These are phyloP conservation scores for Acromyrmex heyeri DNA, from an alignment of 1,140 invertebrate species.

Conservation along the genomic window DNA sequence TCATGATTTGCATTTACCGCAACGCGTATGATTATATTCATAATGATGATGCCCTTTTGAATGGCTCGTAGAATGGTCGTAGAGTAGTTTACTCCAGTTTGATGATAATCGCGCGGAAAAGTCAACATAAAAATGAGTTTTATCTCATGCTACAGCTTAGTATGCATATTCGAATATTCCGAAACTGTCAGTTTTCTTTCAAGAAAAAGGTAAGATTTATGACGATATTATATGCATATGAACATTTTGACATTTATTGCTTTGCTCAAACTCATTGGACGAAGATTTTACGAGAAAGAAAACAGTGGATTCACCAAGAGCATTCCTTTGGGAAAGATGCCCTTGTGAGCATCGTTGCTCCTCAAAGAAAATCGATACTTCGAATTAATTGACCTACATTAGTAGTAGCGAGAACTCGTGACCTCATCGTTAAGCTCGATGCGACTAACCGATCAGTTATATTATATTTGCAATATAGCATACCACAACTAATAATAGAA, in stretches of 20 bases:
- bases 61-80: background rate
- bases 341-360: slow-evolving; percentile 49
- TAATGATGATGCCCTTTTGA: slow-evolving; percentile 4
- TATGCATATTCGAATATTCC: background rate
- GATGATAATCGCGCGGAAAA: background rate
- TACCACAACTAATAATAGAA: slow-evolving; percentile 1
- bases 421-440: slow-evolving; percentile 39
- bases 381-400: slow-evolving; percentile 72
- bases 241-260: background rate
- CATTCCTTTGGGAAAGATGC: slow-evolving; percentile 26
- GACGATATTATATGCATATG: background rate
- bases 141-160: background rate
- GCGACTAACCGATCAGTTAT: slow-evolving; percentile 16
- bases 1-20: slow-evolving; percentile 11
- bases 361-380: slow-evolving; percentile 65
- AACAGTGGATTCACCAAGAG: background rate
- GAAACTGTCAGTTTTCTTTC: background rate
- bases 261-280: background rate
- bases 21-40: background rate
- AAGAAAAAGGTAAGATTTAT: background rate
- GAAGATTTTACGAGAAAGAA: background rate
- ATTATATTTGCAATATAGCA: background rate
- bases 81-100: slow-evolving; percentile 23
- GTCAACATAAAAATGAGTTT: slow-evolving; percentile 22
- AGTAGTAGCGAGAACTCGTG: slow-evolving; percentile 30